These are phyloP conservation scores for Torymus aiolomorphi DNA, from an alignment of 2,888 invertebrate genomes.

Conservation along the genomic window DNA sequence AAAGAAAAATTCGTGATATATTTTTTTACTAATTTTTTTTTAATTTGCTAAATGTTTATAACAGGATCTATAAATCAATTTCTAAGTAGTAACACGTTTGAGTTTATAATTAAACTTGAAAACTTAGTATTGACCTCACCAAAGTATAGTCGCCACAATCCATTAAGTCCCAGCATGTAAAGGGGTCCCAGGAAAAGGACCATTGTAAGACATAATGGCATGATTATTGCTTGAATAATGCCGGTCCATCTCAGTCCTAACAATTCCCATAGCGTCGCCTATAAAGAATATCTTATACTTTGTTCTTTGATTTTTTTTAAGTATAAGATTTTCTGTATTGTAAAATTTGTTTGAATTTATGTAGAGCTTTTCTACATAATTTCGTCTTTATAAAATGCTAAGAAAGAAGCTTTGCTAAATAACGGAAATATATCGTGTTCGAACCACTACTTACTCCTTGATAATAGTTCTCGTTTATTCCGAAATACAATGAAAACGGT, in stretches of 20 bases:
- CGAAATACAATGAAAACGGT: slow-evolving; percentile 86
- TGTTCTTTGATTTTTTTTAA: too few relatives aligned
- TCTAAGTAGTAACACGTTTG: slow-evolving; percentile 19
- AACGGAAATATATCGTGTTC: neutral
- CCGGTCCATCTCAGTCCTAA: slow-evolving; percentile 87
- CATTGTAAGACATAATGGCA: slow-evolving; percentile 88
- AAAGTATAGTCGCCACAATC: slow-evolving; percentile 82
- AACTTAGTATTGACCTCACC: slow-evolving; percentile 76
- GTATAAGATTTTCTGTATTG: too few relatives aligned
- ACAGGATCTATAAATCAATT: slow-evolving; percentile 10
- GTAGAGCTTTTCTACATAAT: slow-evolving; percentile 73
- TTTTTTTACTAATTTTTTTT: neutral
- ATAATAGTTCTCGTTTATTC: slow-evolving; percentile 81
- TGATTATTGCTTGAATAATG: slow-evolving; percentile 82
- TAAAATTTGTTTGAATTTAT: too few relatives aligned
- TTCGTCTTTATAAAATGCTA: slow-evolving; percentile 76
- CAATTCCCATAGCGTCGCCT: slow-evolving; percentile 82
- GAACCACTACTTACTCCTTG: slow-evolving; percentile 63
- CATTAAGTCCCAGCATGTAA: slow-evolving; percentile 82
- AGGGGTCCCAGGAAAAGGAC: slow-evolving; percentile 89
- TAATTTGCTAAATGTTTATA: neutral
- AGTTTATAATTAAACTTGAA: slow-evolving; percentile 7
- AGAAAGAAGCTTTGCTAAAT: neutral
- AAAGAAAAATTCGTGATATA: too few relatives aligned
- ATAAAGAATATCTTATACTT: slow-evolving; percentile 61